These are phyloP conservation scores for Trematocara caparti DNA, from an alignment of 2,797 vertebrate genomes.

Conservation along the genomic window DNA sequence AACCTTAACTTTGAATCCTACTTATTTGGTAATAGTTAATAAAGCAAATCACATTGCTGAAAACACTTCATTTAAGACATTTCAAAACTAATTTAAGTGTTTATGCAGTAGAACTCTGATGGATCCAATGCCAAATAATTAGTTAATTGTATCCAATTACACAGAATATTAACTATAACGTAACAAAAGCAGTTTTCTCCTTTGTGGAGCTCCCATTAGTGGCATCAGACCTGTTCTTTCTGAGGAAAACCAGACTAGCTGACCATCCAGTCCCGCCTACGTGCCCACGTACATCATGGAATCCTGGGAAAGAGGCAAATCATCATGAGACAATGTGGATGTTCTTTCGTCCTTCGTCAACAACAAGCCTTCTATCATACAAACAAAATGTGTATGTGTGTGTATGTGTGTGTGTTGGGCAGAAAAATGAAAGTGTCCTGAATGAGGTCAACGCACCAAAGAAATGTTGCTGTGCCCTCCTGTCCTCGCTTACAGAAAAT, in stretches of 20 bases:
- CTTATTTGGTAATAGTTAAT: fast-evolving
- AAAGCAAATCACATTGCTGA: not conserved
- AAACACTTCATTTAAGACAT: not conserved
- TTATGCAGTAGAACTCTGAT: not conserved
- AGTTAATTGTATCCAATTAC: not conserved
- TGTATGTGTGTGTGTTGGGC: not conserved
- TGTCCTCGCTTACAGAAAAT: not conserved
- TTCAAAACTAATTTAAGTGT: not conserved
- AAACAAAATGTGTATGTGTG: not conserved
- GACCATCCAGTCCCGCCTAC: not conserved
- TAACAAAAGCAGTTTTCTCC: not conserved
- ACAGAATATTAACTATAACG: not conserved
- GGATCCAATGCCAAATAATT: not conserved
- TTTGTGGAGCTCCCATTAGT: not conserved
- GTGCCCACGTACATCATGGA: not conserved
- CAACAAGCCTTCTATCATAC: slow-evolving; percentile 10
- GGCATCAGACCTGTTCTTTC: not conserved
- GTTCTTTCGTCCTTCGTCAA: not conserved
- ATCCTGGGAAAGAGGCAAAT: slow-evolving; percentile 27
- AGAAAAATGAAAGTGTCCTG: not conserved
- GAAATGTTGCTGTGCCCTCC: not conserved
- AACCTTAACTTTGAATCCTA: not conserved
- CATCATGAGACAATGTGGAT: not conserved
- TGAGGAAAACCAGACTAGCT: not conserved
- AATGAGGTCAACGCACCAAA: slow-evolving; percentile 7